phyloP scores from a whole-genome alignment of 2,797 vertebrate species.

The Potorous gilbertii region DNA sequence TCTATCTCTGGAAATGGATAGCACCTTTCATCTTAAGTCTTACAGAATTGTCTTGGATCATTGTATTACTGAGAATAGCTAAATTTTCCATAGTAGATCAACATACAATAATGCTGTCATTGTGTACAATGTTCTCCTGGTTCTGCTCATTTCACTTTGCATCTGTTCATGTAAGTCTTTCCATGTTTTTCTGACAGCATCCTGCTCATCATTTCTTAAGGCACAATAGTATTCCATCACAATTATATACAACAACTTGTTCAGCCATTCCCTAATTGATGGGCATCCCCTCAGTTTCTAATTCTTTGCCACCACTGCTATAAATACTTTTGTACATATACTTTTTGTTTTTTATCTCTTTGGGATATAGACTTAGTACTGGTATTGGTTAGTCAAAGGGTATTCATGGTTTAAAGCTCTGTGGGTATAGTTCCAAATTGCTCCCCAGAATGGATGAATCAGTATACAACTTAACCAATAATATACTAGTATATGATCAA shows the following conservation, averaged over 20 bases:
- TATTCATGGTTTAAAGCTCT: background rate
- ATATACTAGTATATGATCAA: too few relatives aligned
- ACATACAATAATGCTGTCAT: background rate
- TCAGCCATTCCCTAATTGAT: background rate
- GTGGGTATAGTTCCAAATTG: background rate
- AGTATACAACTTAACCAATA: background rate
- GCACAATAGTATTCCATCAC: background rate
- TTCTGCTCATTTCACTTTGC: background rate
- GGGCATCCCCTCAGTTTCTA: background rate
- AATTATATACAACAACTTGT: background rate
- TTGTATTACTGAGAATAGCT: background rate
- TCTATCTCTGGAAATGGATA: background rate
- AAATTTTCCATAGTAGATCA: background rate
- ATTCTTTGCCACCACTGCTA: background rate
- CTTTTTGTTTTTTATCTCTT: background rate
- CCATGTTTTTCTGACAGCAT: background rate
- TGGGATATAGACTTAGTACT: background rate
- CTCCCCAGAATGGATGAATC: background rate
- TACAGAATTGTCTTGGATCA: background rate
- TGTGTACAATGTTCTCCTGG: background rate
- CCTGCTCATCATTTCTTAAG: background rate
- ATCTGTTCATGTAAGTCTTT: background rate
- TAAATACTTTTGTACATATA: background rate
- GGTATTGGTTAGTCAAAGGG: background rate
- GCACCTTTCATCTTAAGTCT: background rate